Conservation (phyloP, 2,797 vertebrate species). For the Mus minutoides region DNA sequence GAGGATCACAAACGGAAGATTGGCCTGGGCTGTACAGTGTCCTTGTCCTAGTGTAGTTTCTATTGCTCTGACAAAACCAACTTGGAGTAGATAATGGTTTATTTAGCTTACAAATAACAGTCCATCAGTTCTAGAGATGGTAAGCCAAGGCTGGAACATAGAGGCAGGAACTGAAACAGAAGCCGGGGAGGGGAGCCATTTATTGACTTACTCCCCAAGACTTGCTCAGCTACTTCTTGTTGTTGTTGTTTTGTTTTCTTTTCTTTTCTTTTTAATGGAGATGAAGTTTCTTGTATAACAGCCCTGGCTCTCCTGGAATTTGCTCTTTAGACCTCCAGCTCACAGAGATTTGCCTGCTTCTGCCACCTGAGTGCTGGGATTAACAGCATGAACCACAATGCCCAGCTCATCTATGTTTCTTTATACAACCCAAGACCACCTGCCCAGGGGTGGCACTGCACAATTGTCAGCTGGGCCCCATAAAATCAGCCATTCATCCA, state of each 20-base stretch:
- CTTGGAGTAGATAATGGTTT: neutral
- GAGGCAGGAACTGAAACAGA: neutral
- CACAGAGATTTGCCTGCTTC: neutral
- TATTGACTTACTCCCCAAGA: neutral
- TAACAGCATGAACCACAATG: neutral
- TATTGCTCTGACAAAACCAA: neutral
- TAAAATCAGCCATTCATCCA: neutral
- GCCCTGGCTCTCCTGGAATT: neutral
- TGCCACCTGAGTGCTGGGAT: neutral
- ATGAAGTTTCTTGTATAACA: neutral
- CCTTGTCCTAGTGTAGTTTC: neutral
- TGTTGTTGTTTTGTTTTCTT: too few species aligned
- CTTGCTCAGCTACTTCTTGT: too few species aligned
- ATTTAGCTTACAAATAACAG: neutral
- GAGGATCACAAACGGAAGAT: neutral
- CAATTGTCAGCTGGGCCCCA: neutral
- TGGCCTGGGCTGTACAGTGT: neutral
- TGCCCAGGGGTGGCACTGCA: neutral
- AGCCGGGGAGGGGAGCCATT: rapidly evolving
- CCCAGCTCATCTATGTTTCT: neutral
- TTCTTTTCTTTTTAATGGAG: neutral
- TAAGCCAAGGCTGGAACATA: too few species aligned
- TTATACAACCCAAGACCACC: neutral
- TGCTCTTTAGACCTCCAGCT: neutral
- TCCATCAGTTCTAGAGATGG: neutral